Evolutionary conservation across 2,888 invertebrate species (phyloP), one percentile per base, ranked within the genome.

Genomic region (Lasioglossum figueresi): DNA sequence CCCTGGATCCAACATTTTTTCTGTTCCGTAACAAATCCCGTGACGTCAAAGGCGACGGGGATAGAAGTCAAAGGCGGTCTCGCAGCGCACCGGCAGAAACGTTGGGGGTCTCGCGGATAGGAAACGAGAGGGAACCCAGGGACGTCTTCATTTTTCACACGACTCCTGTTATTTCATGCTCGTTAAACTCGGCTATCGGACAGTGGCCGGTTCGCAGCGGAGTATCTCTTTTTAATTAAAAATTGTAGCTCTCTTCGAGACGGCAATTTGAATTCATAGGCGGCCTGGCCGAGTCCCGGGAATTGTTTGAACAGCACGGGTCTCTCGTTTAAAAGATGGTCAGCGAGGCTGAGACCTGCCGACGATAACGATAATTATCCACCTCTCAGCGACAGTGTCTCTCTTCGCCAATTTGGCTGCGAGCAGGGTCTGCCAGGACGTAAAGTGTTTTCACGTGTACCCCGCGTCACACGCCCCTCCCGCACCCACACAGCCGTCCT

Each of bases 221-320:
- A 80, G 70, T 80, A 34, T 63, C 31, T 31, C 63, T 63, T 19
- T 63, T 63, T 88, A 89, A 88, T 89, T 87, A 89, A 89, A 89
- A 88, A 84, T 86, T 76, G 80, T 81, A 66, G 45, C 66, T 79
- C 59, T 77, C 70, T 63, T 70, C 76, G 78, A 66, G 73, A 48
- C 73, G 71, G 83, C 79, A 82, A 86, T 89, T 88, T 83, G 83
- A 88, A 86, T 89, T 88, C 86, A 88, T 84, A 86, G 79, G 75
- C 77, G 10, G 68, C 1, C 68, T 1, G 19, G 52, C 10, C 68
- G 34, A 19, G 70, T 66, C 27, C 23, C n/a, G 45, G 19, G 80
- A 34, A 83, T 80, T 85, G 85, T 83, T 80, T 34, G 43, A 66
- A 59, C 66, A 66, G 78, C 72, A 8, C 45, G 79, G 19, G 72